phyloP scores from a whole-genome alignment of 30 jellyfish, hydroid and myxozoan species.

The Rhopilema esculentum region DNA sequence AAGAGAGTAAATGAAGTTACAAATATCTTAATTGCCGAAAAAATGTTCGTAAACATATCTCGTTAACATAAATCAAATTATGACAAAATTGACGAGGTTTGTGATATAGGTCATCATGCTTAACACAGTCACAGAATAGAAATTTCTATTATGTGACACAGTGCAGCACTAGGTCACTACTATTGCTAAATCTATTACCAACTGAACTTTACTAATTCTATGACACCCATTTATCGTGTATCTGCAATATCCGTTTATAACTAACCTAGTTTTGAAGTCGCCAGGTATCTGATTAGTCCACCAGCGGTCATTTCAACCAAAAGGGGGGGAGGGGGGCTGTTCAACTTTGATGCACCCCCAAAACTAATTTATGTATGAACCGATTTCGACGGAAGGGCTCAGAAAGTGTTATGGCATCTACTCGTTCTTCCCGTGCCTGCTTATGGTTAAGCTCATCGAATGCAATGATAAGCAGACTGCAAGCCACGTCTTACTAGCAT shows the following conservation, averaged over 20 bases:
- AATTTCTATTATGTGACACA: too few relatives aligned
- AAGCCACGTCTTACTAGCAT: too few relatives aligned
- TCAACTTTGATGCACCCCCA: too few relatives aligned
- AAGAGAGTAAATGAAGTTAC: not conserved
- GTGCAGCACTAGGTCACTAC: not conserved
- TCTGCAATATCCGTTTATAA: not conserved
- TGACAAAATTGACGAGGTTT: not conserved
- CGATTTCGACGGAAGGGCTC: too few relatives aligned
- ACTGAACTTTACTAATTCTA: not conserved
- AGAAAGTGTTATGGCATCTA: too few relatives aligned
- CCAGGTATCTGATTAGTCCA: not conserved
- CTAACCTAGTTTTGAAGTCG: not conserved
- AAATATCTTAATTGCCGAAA: not conserved
- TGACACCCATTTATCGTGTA: not conserved
- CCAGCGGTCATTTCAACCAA: not conserved
- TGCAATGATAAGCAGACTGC: too few relatives aligned
- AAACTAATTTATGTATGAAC: too few relatives aligned
- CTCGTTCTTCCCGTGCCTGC: too few relatives aligned
- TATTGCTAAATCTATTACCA: not conserved
- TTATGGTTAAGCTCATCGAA: too few relatives aligned
- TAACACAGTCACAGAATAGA: too few relatives aligned
- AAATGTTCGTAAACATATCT: not conserved
- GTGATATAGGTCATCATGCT: not conserved
- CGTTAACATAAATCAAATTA: not conserved
- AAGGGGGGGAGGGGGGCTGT: too few relatives aligned